Base-by-base conservation (phyloP, 2,888 invertebrate genomes). In the Litoditis marina region DNA sequence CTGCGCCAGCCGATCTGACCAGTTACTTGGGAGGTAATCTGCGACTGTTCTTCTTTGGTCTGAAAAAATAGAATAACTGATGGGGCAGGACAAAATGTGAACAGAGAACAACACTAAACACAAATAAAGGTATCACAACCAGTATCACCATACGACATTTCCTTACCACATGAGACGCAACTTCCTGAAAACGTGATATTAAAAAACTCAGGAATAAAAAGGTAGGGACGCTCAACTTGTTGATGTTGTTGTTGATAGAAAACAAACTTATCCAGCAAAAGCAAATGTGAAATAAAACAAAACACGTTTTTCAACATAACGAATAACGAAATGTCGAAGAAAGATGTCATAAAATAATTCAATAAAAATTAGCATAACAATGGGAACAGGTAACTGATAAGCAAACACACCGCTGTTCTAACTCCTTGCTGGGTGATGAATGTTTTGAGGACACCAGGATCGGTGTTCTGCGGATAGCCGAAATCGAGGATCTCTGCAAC, bases 381-480 rank as follows among this genome's bases (percentile, higher is more conserved):
- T n/a, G n/a, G n/a, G n/a, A n/a, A n/a, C n/a, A n/a, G n/a, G n/a
- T n/a, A n/a, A n/a, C 22, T 47, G 44, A 28, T 30, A 16, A 51
- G 25, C 46, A 51, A 22, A 69, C 76, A 66, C 55, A 82, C 82
- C 51, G 80, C 82, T 13, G 82, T 83, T 28, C 82, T 71, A 58
- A 98, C 93, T 66, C 98, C 98, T 85, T 96, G 95, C 84, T 99
- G 98, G 16, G 98, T 98, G 79, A 99, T 99, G 84, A 96, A 98
- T 0, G 95, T 96, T 85, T 99, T 99, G 79, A 99, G 85, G 16
- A 98, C 95, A 19, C 98, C 98, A 0, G 96, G 95, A 84, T 99
- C 98, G 0, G 96, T 96, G 85, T 98, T 99, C 86, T 99, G 98
- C 0, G 98, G 98, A 85, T 99, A 99, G 0, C 98, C 98, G 87